Evolutionary conservation across 2,113 vertebrate genomes (phyloP).

Genomic region (Corvus hawaiiensis): DNA sequence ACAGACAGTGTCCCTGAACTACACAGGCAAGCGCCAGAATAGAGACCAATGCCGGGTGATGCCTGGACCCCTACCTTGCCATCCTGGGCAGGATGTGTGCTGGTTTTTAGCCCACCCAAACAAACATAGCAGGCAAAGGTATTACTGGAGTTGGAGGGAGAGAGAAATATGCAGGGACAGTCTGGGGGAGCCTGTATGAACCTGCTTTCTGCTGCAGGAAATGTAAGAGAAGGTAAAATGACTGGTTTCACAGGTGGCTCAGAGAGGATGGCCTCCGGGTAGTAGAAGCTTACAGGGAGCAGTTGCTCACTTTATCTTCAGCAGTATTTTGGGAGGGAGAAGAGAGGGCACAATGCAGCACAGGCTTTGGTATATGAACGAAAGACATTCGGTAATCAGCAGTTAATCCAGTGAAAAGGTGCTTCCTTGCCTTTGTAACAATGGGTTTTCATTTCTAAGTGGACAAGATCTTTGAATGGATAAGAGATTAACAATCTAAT

Average conservation of each 20-base stretch:
- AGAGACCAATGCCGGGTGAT: not conserved
- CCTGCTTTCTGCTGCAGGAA: slow-evolving; percentile 37
- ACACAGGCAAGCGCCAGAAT: not conserved
- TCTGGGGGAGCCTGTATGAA: slow-evolving; percentile 1
- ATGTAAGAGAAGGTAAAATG: slow-evolving; percentile 12
- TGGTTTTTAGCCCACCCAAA: not conserved
- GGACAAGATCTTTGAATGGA: not conserved
- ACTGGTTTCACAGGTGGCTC: slow-evolving; percentile 39
- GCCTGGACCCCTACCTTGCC: not conserved
- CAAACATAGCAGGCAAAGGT: not conserved
- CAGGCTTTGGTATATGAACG: not conserved
- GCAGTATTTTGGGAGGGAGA: not conserved
- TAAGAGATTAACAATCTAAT: not conserved
- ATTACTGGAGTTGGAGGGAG: not conserved
- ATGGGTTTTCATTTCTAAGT: not conserved
- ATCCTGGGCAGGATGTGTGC: not conserved
- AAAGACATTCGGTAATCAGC: not conserved
- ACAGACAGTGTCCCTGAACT: not conserved
- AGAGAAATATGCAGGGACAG: not conserved
- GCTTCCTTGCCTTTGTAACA: not conserved
- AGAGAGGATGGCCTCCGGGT: not conserved
- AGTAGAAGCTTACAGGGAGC: not conserved
- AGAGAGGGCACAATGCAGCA: not conserved
- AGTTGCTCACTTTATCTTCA: not conserved
- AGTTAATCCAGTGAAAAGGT: not conserved